phyloP scores from a whole-genome alignment of 2,113 vertebrate genomes.

The Leucosticte australis region DNA sequence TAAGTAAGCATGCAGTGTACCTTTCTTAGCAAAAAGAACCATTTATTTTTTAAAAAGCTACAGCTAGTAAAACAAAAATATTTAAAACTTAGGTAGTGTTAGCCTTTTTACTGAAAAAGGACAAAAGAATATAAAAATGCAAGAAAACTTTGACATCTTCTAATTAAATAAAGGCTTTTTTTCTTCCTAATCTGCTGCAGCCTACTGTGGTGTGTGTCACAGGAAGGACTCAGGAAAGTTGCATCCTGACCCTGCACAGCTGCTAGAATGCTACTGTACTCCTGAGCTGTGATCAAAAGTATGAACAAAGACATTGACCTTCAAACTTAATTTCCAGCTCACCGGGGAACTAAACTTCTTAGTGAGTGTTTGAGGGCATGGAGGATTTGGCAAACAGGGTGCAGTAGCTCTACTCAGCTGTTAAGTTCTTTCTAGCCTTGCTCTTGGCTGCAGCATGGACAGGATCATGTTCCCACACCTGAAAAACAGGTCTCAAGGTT shows the following conservation, averaged over 20 bases:
- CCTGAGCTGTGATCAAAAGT: neutral
- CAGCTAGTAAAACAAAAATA: neutral
- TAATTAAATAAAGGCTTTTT: neutral
- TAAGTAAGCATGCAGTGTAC: neutral
- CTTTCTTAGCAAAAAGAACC: neutral
- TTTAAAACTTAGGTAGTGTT: neutral
- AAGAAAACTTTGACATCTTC: neutral
- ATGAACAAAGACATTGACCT: neutral
- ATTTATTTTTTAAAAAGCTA: neutral
- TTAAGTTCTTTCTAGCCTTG: neutral
- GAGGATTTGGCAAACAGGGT: neutral
- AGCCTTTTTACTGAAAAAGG: neutral
- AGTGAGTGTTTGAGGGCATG: neutral
- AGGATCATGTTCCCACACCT: neutral
- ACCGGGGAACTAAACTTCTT: neutral
- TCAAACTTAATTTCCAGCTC: neutral
- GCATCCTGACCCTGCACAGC: neutral
- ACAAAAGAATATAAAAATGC: neutral
- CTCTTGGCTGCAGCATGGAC: rapidly evolving
- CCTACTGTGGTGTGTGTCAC: neutral
- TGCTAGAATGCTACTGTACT: neutral
- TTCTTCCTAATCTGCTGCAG: neutral
- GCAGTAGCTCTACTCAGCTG: neutral
- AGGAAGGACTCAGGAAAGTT: neutral
- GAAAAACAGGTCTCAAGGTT: neutral